Base-by-base conservation (phyloP, 92 coral and sea anemone genomes). In the Chrysogorgia sp. region DNA sequence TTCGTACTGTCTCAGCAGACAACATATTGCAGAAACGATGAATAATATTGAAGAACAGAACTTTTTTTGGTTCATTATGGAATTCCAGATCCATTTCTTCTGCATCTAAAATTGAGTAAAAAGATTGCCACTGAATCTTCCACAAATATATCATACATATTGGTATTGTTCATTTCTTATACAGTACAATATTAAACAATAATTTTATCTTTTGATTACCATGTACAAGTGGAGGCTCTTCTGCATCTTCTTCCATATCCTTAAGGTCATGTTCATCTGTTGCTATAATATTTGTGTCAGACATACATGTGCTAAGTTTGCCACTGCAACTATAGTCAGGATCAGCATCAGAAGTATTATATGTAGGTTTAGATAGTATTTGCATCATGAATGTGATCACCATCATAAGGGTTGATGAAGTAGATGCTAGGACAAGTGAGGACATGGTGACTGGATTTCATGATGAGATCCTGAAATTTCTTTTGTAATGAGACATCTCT, bases 1-100 rank as follows among this genome's bases (percentile, higher is more conserved):
- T 75, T 24, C 56, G 22, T 8, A 75, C 30, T 34, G 57, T 56
- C 28, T 75, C 81, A 14, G 81, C 81, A 75, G 68, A 56, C 34
- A 56, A 75, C 81, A 75, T 75, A 28, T 75, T 75, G 30, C 32
- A 40, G 57, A 75, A 75, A 14, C 81, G 49, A 33, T 75, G 81
- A 20, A 75, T 47, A 32, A 75, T 56, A 30, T 68, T 58, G 81
- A 56, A 75, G 23, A 33, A 68, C 10, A 75, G 9, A 34, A 19
- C 55, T 56, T 37, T 62, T 26, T 22, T 50, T 26, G 57, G 14
- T 3, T 53, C 67, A 52, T 40, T 15, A 33, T 15, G 28, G 25
- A 75, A 57, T 55, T 28, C 17, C 14, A 23, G 15, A 24, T 58
- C 48, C 1, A 15, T 13, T 13, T 26, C 49, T 17, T 25, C 33